Conservation (phyloP, 2,113 vertebrate species). For the Gavia stellata region DNA sequence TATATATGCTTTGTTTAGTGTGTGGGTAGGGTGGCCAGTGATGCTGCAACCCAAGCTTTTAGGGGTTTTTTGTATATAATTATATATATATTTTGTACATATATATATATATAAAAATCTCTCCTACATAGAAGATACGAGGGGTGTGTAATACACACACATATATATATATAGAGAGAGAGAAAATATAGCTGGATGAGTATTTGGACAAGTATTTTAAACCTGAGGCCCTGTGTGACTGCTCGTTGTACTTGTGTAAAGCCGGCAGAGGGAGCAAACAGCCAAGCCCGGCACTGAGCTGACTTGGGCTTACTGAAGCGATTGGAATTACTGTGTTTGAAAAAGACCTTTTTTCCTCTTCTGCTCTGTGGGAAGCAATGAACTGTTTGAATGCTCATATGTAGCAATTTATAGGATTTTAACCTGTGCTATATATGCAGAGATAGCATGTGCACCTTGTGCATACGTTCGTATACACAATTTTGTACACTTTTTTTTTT, state of each 20-base stretch:
- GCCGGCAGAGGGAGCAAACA: conserved; percentile 44
- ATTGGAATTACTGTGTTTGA: background rate
- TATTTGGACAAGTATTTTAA: background rate
- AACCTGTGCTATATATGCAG: background rate
- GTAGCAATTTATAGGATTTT: background rate
- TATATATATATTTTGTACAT: background rate
- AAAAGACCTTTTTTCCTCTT: background rate
- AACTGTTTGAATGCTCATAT: background rate
- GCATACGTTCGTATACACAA: background rate
- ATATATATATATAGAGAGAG: fast-evolving
- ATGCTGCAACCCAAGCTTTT: background rate
- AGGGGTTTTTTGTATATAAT: background rate
- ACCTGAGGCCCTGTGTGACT: background rate
- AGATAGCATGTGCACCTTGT: background rate
- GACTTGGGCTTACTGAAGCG: fast-evolving
- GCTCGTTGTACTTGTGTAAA: background rate
- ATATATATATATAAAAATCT: background rate
- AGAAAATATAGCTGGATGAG: background rate
- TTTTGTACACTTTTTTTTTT: background rate
- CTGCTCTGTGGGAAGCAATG: background rate
- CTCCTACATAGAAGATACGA: background rate
- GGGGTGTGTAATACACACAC: background rate
- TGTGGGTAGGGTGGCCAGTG: background rate
- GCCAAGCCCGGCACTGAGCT: background rate
- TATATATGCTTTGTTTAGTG: background rate